Evolutionary conservation across 2,797 vertebrate genomes (phyloP).

Genomic region (Pampus argenteus): DNA sequence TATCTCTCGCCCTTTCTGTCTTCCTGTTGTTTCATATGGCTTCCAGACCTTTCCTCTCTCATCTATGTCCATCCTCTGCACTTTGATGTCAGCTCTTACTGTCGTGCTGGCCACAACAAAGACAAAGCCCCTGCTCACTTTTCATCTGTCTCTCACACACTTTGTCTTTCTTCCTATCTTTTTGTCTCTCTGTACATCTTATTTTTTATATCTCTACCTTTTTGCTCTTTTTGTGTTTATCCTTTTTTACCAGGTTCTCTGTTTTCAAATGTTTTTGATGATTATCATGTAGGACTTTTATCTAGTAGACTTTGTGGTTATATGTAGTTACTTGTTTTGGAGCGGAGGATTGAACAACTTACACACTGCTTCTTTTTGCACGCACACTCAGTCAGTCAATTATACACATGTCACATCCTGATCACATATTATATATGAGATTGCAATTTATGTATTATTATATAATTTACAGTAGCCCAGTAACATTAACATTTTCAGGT

Average conservation of each 20-base stretch:
- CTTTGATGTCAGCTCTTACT: slow-evolving; percentile 70
- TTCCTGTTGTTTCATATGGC: slow-evolving; percentile 74
- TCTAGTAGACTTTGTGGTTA: background rate
- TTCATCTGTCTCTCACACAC: slow-evolving; percentile 20
- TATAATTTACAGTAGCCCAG: background rate
- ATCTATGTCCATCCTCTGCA: slow-evolving; percentile 60
- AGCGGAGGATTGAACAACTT: background rate
- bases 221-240: background rate
- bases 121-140: slow-evolving; percentile 19
- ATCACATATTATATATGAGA: background rate
- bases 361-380: background rate
- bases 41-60: slow-evolving; percentile 70
- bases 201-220: background rate
- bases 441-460: background rate
- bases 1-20: slow-evolving; percentile 46
- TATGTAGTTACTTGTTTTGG: background rate
- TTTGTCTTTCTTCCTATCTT: slow-evolving; percentile 25
- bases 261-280: slow-evolving; percentile 16
- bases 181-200: slow-evolving; percentile 25
- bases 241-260: background rate
- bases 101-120: slow-evolving; percentile 63
- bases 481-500: background rate
- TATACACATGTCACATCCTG: background rate
- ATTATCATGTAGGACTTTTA: background rate
- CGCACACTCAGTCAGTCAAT: background rate